Base-by-base conservation (phyloP, 2,113 vertebrate species). In the Noturus placidus region DNA sequence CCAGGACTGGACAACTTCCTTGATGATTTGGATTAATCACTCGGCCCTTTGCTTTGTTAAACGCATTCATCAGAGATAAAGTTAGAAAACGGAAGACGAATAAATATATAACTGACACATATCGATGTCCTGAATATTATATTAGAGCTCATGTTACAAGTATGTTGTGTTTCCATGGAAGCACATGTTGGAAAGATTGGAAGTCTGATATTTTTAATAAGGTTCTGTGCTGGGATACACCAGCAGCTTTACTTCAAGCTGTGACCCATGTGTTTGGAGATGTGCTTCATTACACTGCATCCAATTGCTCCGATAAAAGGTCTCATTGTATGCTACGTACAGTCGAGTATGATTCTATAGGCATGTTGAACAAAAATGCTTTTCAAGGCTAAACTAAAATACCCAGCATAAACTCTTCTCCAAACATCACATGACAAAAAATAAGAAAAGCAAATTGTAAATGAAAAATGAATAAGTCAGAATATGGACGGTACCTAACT, bases 231-330 rank as follows among this genome's bases (percentile, higher is more conserved):
- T 69, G 84, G 88, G 81, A 80, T 70, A 69, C 91, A 83, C 90
- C 93, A 90, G 87, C 88, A 88, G 92, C 91, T 91, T 94, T 88
- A 87, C 89, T 89, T 85, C 90, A 92, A 87, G 89, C 88, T 91
- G 91, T 52, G 92, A 92, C 89, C 89, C 92, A 92, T 91, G 89
- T 91, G 91, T 63, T 82, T 90, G 92, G 92, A 91, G 83, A 92
- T 92, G 91, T 74, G 76, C 77, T 87, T 89, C 50, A 87, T 89
- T 88, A 80, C 67, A 86, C 65, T 83, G 67, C 76, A 61, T 65
- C 83, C 85, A 90, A 77, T 85, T 38, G 50, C 63, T 74, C 63
- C 35, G 65, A 50, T 57, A 84, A 77, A 70, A 59, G 27, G 46
- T 86, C 78, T 89, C 78, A 38, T 83, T 86, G 86, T 87, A 72